Evolutionary conservation across 2,888 invertebrate species (phyloP).

Genomic region (Drosophila mulleri): DNA sequence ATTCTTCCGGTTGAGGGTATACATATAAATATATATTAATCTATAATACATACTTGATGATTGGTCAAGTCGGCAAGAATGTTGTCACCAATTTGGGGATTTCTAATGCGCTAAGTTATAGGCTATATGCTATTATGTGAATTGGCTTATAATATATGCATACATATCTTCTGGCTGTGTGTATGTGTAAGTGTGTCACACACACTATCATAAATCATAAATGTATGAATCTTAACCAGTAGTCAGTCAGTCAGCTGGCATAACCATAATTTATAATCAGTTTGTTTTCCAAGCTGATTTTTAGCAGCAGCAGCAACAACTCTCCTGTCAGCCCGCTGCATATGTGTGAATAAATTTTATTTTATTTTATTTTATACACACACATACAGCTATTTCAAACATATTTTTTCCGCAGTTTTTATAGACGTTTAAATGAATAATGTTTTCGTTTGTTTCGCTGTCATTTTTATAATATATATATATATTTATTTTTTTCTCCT

Average conservation of each 20-base stretch:
- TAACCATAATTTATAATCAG: constrained; percentile 79
- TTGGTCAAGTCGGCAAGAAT: constrained; percentile 32
- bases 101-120: constrained; percentile 43
- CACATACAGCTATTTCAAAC: constrained; percentile 34
- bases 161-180: constrained; percentile 14
- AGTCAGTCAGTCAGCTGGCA: constrained; percentile 74
- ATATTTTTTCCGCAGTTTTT: constrained; percentile 65
- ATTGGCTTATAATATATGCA: constrained; percentile 8
- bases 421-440: constrained; percentile 80
- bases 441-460: constrained; percentile 74
- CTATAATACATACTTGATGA: constrained; percentile 14
- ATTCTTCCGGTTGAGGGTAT: background rate
- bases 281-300: constrained; percentile 66
- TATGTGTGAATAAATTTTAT: constrained; percentile 55
- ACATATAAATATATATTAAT: too few species aligned
- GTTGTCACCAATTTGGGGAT: constrained; percentile 31
- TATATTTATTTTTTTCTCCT: constrained; percentile 7
- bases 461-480: constrained; percentile 44
- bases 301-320: constrained; percentile 51
- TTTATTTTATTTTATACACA: constrained; percentile 35
- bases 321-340: constrained; percentile 63
- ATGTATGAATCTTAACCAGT: constrained; percentile 71
- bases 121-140: constrained; percentile 31
- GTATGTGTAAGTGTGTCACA: constrained; percentile 29
- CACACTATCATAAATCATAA: constrained; percentile 67